Base-by-base conservation (phyloP, 2,113 vertebrate species). In the Sylvicapra grimmia region DNA sequence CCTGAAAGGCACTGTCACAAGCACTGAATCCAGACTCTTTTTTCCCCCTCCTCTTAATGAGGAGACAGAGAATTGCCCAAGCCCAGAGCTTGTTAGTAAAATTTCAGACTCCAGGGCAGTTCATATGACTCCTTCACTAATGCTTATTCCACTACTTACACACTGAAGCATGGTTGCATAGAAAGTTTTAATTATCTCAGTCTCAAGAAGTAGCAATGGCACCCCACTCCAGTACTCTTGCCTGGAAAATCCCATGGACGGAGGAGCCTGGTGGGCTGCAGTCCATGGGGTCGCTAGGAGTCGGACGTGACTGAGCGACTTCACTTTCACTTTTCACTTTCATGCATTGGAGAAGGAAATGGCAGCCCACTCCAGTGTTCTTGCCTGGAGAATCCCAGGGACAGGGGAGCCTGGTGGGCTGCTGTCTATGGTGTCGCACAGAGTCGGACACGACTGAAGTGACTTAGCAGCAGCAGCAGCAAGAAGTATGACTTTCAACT, bases 381-480 rank as follows among this genome's bases (percentile, higher is more conserved):
- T 58, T 58, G 23, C 8, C 56, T 58, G 56, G 8, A 58, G 21
- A 58, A 58, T 58, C 56, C 21, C 56, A 58, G 21, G 56, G 56
- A 25, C 23, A 0, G 56, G 1, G 23, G 23, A 58, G 56, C 56
- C 56, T 25, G 56, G 56, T 58, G 56, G 23, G 56, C 56, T 58
- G 56, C 23, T 3, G 3, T 58, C 23, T 25, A 25, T 11, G 23
- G 58, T 23, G 58, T 59, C 9, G 9, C 58, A 27, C 23, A 27
- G 58, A 59, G 58, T 27, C 0, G 0, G 0, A 27, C 58, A 59
- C 0, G 58, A 59, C 23, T 59, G 23, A 59, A 59, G 10, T 0
- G 0, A 59, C 23, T 59, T 59, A 59, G 23, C 58, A 59, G 58
- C 58, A 59, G 56, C 56, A 58, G 23, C 58, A 27, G 23, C 65